A percentile compares a stretch with the other conserved stretches of the same genome.
These are phyloP conservation scores for Peromyscus maniculatus DNA, from an alignment of 2,113 vertebrate species.

Conservation along the genomic window DNA sequence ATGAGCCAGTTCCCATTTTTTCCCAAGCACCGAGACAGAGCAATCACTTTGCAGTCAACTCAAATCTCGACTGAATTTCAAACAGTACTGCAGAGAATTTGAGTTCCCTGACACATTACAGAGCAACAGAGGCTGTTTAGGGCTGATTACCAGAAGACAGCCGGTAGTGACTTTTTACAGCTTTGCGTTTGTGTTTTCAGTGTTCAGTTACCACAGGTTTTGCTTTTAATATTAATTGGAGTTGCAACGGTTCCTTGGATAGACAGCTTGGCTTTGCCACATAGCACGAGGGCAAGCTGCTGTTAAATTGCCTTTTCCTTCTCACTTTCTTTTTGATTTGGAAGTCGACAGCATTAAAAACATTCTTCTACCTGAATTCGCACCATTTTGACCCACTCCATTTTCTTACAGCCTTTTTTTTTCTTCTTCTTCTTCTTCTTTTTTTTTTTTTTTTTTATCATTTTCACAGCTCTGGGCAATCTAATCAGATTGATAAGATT, in stretches of 20 bases:
- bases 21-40: fast-evolving
- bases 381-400: conserved; percentile 41
- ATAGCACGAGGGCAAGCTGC: conserved; percentile 37
- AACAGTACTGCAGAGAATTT: background rate
- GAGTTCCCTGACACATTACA: background rate
- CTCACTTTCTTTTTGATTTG: conserved; percentile 26
- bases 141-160: conserved; percentile 17
- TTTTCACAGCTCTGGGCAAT: conserved; percentile 59
- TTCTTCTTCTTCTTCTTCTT: no score
- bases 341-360: conserved; percentile 44
- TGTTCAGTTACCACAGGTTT: background rate
- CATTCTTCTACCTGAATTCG: conserved; percentile 58
- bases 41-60: background rate
- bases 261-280: conserved; percentile 38
- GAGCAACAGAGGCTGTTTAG: background rate
- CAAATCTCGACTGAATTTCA: background rate
- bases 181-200: conserved; percentile 23
- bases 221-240: conserved; percentile 60
- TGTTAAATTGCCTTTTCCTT: conserved; percentile 53
- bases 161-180: background rate
- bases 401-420: conserved; percentile 7
- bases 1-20: fast-evolving
- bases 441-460: background rate
- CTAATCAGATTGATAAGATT: conserved; percentile 60
- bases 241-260: background rate